Evolutionary conservation across 2,888 invertebrate species (phyloP).

Genomic region (Drosophila atroscutellata): DNA sequence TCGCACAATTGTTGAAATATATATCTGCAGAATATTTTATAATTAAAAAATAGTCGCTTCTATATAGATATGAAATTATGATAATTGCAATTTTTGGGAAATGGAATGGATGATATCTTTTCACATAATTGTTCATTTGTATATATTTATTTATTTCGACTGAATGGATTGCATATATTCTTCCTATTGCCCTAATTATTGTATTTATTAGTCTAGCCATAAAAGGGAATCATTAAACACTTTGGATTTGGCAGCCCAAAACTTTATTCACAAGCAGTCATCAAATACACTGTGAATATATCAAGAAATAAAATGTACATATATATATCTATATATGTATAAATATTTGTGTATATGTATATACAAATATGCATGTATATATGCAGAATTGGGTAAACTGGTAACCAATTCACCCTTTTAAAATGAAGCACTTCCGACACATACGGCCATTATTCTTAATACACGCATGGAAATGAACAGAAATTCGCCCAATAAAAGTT

Average conservation of each 20-base stretch:
- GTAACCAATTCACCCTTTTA: conserved; percentile 50
- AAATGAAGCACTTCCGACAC: conserved; percentile 76
- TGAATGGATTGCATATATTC: background rate
- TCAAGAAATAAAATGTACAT: background rate
- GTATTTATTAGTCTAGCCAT: background rate
- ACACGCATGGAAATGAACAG: conserved; percentile 83
- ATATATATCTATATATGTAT: background rate
- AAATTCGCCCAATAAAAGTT: conserved; percentile 85
- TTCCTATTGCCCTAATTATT: background rate
- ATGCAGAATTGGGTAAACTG: conserved; percentile 13
- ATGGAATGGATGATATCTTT: background rate
- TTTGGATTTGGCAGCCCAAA: background rate
- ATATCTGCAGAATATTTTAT: conserved; percentile 26
- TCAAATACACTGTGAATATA: background rate
- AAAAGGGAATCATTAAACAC: background rate
- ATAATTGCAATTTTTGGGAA: background rate
- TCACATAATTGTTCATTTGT: background rate
- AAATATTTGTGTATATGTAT: background rate
- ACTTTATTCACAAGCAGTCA: background rate
- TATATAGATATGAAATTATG: background rate
- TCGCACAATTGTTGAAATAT: conserved; percentile 72
- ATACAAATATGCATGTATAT: background rate
- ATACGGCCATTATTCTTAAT: conserved; percentile 80
- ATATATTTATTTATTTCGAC: background rate
- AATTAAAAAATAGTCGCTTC: conserved; percentile 32